Evolutionary conservation across 1,140 invertebrate genomes (phyloP), one percentile per base, ranked within the genome.

Genomic region (Anoplophora glabripennis): DNA sequence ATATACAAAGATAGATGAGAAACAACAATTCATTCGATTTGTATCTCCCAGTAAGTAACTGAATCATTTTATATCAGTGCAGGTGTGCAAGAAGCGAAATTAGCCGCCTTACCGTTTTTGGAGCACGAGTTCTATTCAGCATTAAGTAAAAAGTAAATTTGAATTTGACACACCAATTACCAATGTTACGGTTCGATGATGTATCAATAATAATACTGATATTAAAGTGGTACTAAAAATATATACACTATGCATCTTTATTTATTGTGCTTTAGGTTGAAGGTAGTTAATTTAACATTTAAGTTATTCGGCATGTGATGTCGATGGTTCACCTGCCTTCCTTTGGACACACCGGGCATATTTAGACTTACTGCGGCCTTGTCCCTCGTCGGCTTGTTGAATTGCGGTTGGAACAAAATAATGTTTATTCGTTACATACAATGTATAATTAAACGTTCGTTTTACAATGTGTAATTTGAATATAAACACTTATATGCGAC

Each of bases 231-330:
- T 33, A 41, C 41, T 40, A 3, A 53, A 53, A 41, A 41, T 10
- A 33, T 38, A 60, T 55, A 40, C 35, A 56, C 35, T 40, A 48
- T 47, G 15, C 40, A 41, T 59, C 48, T 59, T 59, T 42, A 58
- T 48, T 53, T 57, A 51, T 61, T 46, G 40, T 40, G 51, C 33
- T 57, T 42, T 47, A n/a, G 41, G 34, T 41, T 48, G 18, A 53
- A 57, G 54, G 41, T 35, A 34, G 15, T 59, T 63, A 57, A 63
- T 59, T 63, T 64, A 64, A 61, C 61, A 61, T 61, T 61, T 60
- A 67, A 66, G 42, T 57, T 64, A 64, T 62, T 67, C 65, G 56
- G 42, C 61, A 60, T 63, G 53, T 60, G 61, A 60, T 45, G 53
- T 37, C 41, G 53, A 46, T 21, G 49, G 15, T 47, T 46, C 61